Conservation (phyloP, 1,140 invertebrate species). For the Eriosoma lanigerum region DNA sequence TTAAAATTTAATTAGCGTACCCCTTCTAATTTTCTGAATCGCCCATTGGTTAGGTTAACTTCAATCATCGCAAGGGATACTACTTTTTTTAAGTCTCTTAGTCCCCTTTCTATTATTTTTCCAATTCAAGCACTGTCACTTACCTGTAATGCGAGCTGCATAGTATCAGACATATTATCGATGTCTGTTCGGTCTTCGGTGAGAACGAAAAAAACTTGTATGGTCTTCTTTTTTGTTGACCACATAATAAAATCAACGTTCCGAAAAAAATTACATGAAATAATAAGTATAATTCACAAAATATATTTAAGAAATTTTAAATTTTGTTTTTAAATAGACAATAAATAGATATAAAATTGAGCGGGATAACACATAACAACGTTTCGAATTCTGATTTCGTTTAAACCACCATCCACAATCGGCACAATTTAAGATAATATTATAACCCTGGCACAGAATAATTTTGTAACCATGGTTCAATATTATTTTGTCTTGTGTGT, state of each 20-base stretch:
- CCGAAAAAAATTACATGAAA: not conserved
- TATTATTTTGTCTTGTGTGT: too few species aligned
- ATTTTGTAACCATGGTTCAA: too few species aligned
- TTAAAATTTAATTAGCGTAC: too few species aligned
- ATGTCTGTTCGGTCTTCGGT: not conserved
- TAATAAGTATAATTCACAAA: not conserved
- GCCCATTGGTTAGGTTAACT: too few species aligned
- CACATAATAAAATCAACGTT: not conserved
- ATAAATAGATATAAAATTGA: not conserved
- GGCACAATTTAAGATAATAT: too few species aligned
- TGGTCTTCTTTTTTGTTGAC: slow-evolving; percentile 23
- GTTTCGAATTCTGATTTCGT: not conserved
- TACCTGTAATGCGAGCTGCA: slow-evolving; percentile 40
- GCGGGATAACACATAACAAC: not conserved
- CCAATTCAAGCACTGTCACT: not conserved
- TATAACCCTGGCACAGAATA: too few species aligned
- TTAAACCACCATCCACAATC: too few species aligned
- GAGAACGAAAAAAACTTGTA: slow-evolving; percentile 26
- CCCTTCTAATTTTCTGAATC: too few species aligned
- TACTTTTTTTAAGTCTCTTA: too few species aligned
- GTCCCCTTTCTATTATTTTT: too few species aligned
- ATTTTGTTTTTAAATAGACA: not conserved
- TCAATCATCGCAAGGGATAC: too few species aligned
- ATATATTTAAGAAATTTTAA: not conserved
- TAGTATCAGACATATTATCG: slow-evolving; percentile 38